These are phyloP conservation scores for Orius insidiosus DNA, from an alignment of 1,140 invertebrate species.

Conservation along the genomic window DNA sequence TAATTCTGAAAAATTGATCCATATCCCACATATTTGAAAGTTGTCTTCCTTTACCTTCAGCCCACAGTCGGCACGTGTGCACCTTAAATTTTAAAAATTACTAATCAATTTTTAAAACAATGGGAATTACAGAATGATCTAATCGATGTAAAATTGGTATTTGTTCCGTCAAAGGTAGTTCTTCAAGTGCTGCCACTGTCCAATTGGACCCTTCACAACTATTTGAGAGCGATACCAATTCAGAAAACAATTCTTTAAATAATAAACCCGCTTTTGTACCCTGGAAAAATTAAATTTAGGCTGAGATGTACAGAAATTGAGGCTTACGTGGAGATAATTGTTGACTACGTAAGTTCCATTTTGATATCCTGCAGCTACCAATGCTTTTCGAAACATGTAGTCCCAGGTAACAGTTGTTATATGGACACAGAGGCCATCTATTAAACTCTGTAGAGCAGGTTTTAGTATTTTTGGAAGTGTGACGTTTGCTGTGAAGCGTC, in stretches of 20 bases:
- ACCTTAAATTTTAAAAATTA: conserved; percentile 5
- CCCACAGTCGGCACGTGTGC: conserved; percentile 55
- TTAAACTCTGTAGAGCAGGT: conserved; percentile 47
- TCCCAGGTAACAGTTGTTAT: conserved; percentile 58
- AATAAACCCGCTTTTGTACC: conserved; percentile 37
- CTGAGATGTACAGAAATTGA: no score
- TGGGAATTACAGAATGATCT: conserved; percentile 31
- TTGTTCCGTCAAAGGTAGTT: conserved; percentile 57
- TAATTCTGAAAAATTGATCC: conserved; percentile 40
- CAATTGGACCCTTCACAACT: conserved; percentile 43
- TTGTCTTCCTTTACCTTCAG: conserved; percentile 42
- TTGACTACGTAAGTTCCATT: conserved; percentile 17
- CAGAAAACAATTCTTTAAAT: conserved; percentile 40
- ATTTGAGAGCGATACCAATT: conserved; percentile 43
- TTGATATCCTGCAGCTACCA: conserved; percentile 25
- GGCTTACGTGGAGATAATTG: conserved; percentile 17
- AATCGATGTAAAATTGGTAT: conserved; percentile 58
- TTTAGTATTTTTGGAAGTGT: conserved; percentile 36
- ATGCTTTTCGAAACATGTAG: conserved; percentile 42
- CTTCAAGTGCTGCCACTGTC: conserved; percentile 27
- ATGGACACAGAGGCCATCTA: conserved; percentile 54
- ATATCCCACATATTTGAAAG: conserved; percentile 56
- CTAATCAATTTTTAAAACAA: not conserved
- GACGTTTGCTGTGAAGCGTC: conserved; percentile 3
- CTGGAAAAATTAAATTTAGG: conserved; percentile 22